phyloP scores from a whole-genome alignment of 2,113 vertebrate species.

The Myxocyprinus asiaticus region DNA sequence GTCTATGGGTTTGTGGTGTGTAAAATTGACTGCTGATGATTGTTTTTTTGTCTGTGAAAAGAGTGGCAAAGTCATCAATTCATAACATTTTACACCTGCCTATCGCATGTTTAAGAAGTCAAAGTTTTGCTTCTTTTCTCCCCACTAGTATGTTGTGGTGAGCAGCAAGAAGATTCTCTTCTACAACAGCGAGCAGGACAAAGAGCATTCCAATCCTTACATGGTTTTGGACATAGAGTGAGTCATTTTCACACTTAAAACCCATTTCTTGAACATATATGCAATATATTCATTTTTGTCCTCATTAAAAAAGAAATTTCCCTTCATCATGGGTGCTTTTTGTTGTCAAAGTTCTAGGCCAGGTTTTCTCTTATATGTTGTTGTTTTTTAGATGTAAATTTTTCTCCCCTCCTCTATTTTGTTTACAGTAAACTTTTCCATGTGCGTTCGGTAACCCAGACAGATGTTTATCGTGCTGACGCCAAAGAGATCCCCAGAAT shows the following conservation, averaged over 20 bases:
- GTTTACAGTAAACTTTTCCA: slow-evolving; percentile 93
- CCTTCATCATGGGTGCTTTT: too few species aligned
- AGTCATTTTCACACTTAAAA: slow-evolving; percentile 66
- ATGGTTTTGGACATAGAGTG: slow-evolving; percentile 99
- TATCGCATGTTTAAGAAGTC: background rate
- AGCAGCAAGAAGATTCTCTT: slow-evolving; percentile 99
- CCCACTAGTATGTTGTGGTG: slow-evolving; percentile 91
- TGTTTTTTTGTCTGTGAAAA: too few species aligned
- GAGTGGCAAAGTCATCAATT: too few species aligned
- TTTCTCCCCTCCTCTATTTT: slow-evolving; percentile 1
- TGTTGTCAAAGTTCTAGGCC: too few species aligned
- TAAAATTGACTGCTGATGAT: too few species aligned
- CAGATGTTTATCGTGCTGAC: slow-evolving; percentile 96
- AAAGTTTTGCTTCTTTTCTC: slow-evolving; percentile 39
- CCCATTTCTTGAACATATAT: background rate
- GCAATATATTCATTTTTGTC: background rate
- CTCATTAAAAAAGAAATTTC: too few species aligned
- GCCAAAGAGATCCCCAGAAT: slow-evolving; percentile 98
- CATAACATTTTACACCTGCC: too few species aligned
- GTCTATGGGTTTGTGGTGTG: too few species aligned
- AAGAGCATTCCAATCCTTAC: slow-evolving; percentile 94
- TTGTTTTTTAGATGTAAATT: too few species aligned
- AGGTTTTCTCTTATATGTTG: too few species aligned
- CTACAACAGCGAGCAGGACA: slow-evolving; percentile 96
- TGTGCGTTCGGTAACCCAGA: slow-evolving; percentile 95